phyloP scores from a whole-genome alignment of 2,888 invertebrate genomes.

The Gasteruption jaculator region DNA sequence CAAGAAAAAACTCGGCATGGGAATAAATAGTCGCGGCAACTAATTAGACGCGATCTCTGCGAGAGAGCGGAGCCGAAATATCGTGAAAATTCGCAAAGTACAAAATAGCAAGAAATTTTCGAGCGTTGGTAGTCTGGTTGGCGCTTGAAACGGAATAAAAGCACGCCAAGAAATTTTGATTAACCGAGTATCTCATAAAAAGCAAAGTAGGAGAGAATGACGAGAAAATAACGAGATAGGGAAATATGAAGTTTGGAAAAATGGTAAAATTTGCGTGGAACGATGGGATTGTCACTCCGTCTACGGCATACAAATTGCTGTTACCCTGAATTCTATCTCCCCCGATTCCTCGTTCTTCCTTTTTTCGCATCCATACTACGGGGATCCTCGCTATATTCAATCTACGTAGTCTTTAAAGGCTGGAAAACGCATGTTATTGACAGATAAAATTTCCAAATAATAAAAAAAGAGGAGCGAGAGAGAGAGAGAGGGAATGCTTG shows the following conservation, averaged over 20 bases:
- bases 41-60: no score
- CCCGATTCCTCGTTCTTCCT: background rate
- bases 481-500: no score
- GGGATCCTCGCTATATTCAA: constrained; percentile 27
- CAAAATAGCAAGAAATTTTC: no score
- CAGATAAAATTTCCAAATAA: no score
- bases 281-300: constrained; percentile 25
- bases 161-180: constrained; percentile 6
- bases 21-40: no score
- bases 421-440: constrained; percentile 37
- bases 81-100: no score
- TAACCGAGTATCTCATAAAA: constrained; percentile 7
- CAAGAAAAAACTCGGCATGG: no score
- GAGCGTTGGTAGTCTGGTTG: no score
- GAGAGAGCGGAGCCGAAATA: no score
- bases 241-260: constrained; percentile 15
- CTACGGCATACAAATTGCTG: constrained; percentile 29
- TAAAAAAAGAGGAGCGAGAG: no score
- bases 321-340: constrained; percentile 6
- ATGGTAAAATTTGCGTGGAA: constrained; percentile 16
- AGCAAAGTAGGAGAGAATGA: constrained; percentile 16
- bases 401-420: constrained; percentile 28
- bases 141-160: constrained; percentile 1
- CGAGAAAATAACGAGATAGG: constrained; percentile 7
- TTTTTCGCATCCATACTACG: constrained; percentile 11